Conservation (phyloP, 2,113 vertebrate genomes). For the Carlito syrichta region DNA sequence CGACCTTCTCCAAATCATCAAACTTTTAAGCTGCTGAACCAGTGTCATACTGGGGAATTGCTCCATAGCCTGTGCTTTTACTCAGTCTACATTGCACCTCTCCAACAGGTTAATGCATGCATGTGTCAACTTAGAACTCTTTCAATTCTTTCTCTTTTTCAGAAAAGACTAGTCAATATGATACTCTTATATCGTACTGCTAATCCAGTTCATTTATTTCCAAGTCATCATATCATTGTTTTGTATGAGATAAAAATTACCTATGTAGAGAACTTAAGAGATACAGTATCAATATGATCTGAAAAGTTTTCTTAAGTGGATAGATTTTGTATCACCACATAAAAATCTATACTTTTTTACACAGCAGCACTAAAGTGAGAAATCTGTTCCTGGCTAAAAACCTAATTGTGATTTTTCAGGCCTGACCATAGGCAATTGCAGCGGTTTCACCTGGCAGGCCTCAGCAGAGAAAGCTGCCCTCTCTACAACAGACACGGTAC, state of each 20-base stretch:
- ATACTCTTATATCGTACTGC: neutral
- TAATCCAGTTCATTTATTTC: neutral
- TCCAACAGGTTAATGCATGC: too few species aligned
- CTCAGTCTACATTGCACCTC: neutral
- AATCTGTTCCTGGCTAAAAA: neutral
- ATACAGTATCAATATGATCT: neutral
- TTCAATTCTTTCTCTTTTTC: neutral
- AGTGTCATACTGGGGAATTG: neutral
- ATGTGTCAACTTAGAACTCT: neutral
- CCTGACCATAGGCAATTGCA: neutral
- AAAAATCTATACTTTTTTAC: neutral
- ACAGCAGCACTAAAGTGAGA: neutral
- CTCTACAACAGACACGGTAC: neutral
- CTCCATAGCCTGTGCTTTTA: neutral
- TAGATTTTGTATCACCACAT: neutral
- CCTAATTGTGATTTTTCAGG: neutral
- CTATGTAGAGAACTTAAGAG: neutral
- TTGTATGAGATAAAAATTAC: neutral
- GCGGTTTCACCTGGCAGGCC: neutral
- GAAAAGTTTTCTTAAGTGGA: neutral
- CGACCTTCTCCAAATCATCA: neutral
- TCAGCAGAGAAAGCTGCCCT: too few species aligned
- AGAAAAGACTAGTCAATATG: neutral
- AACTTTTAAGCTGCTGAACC: neutral
- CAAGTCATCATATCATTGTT: neutral